Percentiles rank a stretch among this genome's conserved stretches.
phyloP scores from a whole-genome alignment of 2,888 invertebrate genomes.

The Dascillus cervinus region DNA sequence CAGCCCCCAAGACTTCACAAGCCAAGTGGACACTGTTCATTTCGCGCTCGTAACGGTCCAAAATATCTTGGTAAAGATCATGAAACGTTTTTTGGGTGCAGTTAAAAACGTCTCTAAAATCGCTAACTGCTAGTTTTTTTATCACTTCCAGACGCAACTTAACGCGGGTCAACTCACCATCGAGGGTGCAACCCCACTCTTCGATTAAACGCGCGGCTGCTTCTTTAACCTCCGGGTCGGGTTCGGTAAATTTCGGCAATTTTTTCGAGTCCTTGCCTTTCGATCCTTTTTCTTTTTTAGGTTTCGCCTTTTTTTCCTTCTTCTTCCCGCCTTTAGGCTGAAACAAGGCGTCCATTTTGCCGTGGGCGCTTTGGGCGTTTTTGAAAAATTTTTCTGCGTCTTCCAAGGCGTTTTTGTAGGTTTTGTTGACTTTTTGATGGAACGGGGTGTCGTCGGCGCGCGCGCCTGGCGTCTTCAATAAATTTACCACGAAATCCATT shows the following conservation, averaged over 20 bases:
- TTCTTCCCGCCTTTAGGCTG: slow-evolving; percentile 24
- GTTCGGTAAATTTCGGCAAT: slow-evolving; percentile 17
- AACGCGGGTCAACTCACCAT: slow-evolving; percentile 50
- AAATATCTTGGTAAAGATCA: slow-evolving; percentile 44
- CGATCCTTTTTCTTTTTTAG: slow-evolving; percentile 1
- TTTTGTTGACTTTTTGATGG: slow-evolving; percentile 12
- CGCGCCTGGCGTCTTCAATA: slow-evolving; percentile 5
- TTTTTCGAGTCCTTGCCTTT: slow-evolving; percentile 6
- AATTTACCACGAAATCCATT: slow-evolving; percentile 1
- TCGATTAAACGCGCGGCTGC: slow-evolving; percentile 42
- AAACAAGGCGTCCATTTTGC: slow-evolving; percentile 9
- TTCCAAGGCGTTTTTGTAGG: slow-evolving; percentile 33
- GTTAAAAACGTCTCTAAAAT: slow-evolving; percentile 44
- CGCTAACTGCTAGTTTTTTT: slow-evolving; percentile 41
- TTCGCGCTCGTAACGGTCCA: slow-evolving; percentile 37
- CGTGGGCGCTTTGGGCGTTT: slow-evolving; percentile 2
- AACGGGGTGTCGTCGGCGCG: slow-evolving; percentile 11
- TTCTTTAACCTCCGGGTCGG: slow-evolving; percentile 23
- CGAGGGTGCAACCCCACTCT: slow-evolving; percentile 52
- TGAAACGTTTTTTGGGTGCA: slow-evolving; percentile 47
- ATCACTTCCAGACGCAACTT: slow-evolving; percentile 45
- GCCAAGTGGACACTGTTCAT: slow-evolving; percentile 37
- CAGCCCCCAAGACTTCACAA: slow-evolving; percentile 30
- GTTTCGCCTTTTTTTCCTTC: neutral
- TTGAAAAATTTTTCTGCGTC: slow-evolving; percentile 29